Evolutionary conservation across 2,113 vertebrate genomes (phyloP), one percentile per base, ranked within the genome.

Genomic region (Crotalus viridis): DNA sequence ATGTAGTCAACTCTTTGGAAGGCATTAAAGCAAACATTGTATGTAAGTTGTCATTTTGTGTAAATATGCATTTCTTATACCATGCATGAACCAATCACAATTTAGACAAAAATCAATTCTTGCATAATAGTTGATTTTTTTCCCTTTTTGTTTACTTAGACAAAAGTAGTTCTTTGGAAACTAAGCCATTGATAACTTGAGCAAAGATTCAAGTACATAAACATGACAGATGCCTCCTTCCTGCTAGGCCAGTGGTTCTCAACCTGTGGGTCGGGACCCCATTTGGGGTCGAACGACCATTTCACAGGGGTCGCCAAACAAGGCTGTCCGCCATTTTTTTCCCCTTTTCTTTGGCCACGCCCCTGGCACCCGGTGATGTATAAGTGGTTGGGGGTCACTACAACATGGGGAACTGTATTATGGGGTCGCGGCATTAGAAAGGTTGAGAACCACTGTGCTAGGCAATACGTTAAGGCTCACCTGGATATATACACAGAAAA

Each of bases 401-500:
- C 39, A 39, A 39, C 39, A 39, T 39, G 39, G 39, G 39, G 39
- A 39, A 39, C 39, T 39, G 39, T 39, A 39, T 39, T 39, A 39
- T 39, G 39, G 39, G 39, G 39, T 39, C 39, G 39, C 1, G 39
- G 39, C 39, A 39, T 39, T 39, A 39, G 39, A 39, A 39, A 39
- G 39, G 39, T 39, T 39, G 39, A 2, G 39, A 39, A 39, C 39
- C 39, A 39, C 39, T 39, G 39, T 85, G 87, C 46, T 5, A 33
- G 94, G 91, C 57, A 91, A 54, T 19, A 87, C 19, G 24, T 95
- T 92, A 39, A 39, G 13, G 43, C 74, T 91, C 57, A 87, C 48
- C 64, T 90, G 92, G 89, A 87, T n/a, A 61, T 43, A 94, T 0
- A 6, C 46, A 15, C 39, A 3, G 46, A 91, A 92, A 96, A 94